Evolutionary conservation across 2,888 invertebrate genomes (phyloP).

Genomic region (Ecliptopera silaceata): DNA sequence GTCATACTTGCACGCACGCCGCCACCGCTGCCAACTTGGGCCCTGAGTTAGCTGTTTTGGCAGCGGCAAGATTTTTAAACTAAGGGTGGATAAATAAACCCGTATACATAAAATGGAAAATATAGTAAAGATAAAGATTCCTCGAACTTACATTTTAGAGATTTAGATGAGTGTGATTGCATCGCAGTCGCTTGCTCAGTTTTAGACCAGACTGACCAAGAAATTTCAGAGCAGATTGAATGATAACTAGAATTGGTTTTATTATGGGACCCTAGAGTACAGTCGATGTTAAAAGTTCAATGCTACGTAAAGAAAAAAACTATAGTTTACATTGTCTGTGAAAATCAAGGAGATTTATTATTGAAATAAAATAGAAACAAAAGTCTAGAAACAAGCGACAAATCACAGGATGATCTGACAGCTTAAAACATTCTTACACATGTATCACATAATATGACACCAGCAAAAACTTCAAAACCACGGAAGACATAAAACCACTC

Average conservation of each 20-base stretch:
- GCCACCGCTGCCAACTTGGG: conserved; percentile 59
- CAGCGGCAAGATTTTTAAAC: conserved; percentile 26
- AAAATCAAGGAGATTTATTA: too few relatives aligned
- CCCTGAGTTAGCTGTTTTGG: conserved; percentile 28
- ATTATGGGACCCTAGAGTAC: too few relatives aligned
- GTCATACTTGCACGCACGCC: conserved; percentile 78
- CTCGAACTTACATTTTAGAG: neutral
- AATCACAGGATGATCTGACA: conserved; percentile 8
- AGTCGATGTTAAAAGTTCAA: too few relatives aligned
- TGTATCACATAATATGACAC: conserved; percentile 25
- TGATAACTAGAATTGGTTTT: too few relatives aligned
- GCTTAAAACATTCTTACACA: conserved; percentile 14
- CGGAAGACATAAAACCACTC: conserved; percentile 64
- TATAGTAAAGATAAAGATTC: neutral
- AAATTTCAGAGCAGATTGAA: too few relatives aligned
- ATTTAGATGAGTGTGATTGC: neutral
- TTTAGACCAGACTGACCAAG: too few relatives aligned
- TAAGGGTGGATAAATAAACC: conserved; percentile 16
- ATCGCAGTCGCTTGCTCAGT: neutral
- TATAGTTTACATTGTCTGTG: too few relatives aligned
- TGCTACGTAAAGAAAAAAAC: too few relatives aligned
- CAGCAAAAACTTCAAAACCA: conserved; percentile 36
- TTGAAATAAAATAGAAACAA: neutral
- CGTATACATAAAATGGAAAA: conserved; percentile 1
- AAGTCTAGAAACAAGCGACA: neutral